phyloP scores from a whole-genome alignment of 1,140 invertebrate genomes.

The Atta cephalotes region DNA sequence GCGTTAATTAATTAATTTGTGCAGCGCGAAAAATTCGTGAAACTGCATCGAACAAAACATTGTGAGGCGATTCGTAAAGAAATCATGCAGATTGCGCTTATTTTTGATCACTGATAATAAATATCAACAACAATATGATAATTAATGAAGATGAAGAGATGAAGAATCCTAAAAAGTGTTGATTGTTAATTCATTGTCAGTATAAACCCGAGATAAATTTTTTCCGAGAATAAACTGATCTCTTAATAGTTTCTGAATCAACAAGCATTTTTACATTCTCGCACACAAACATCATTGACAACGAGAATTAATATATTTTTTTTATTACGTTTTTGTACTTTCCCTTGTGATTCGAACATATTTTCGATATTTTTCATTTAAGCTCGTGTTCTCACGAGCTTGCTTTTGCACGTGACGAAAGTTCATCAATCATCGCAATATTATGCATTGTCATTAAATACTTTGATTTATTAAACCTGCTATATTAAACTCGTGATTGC shows the following conservation, averaged over 20 bases:
- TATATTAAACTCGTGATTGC: neutral
- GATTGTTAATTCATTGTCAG: neutral
- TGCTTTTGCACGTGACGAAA: neutral
- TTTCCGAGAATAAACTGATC: constrained; percentile 28
- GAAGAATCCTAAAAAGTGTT: neutral
- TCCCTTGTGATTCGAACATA: neutral
- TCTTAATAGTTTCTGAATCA: neutral
- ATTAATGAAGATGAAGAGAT: constrained; percentile 27
- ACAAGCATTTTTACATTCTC: neutral
- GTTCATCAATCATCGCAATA: neutral
- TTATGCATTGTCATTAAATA: neutral
- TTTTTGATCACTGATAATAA: constrained; percentile 22
- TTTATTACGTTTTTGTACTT: neutral
- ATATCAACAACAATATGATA: constrained; percentile 29
- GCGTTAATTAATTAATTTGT: neutral
- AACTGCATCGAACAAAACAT: neutral
- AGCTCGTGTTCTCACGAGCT: neutral
- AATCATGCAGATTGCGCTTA: neutral
- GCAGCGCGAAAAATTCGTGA: neutral
- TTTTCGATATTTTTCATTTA: neutral
- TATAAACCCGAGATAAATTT: constrained; percentile 37
- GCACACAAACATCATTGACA: neutral
- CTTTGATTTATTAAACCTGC: neutral
- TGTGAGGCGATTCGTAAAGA: neutral
- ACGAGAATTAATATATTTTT: neutral